phyloP scores from a whole-genome alignment of 2,113 vertebrate genomes.

The Macrotis lagotis region DNA sequence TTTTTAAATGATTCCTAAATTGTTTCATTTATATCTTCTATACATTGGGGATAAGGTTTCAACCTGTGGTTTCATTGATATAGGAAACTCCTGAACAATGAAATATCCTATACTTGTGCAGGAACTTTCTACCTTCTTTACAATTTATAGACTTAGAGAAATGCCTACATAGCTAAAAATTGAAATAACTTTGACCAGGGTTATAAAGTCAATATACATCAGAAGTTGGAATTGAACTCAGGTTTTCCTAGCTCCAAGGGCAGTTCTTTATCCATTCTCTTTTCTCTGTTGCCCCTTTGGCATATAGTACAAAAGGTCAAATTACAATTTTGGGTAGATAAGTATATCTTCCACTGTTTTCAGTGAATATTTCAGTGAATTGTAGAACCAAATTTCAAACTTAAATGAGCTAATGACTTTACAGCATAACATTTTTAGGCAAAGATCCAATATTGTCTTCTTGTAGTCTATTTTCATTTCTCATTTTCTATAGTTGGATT shows the following conservation, averaged over 20 bases:
- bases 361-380: conserved; percentile 8
- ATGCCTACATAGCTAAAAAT: not conserved
- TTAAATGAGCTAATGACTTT: not conserved
- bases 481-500: not conserved
- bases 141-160: not conserved
- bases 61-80: not conserved
- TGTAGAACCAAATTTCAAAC: not conserved
- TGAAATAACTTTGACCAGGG: not conserved
- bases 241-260: not conserved
- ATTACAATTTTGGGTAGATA: not conserved
- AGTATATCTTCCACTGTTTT: not conserved
- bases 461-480: too few relatives aligned
- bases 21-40: too few relatives aligned
- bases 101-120: not conserved
- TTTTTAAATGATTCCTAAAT: too few relatives aligned
- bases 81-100: not conserved
- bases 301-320: not conserved
- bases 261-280: not conserved
- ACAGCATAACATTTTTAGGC: too few relatives aligned
- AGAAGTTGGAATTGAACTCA: not conserved
- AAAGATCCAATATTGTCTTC: not conserved
- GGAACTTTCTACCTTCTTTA: not conserved
- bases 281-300: not conserved
- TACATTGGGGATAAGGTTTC: not conserved
- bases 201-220: not conserved